Percentiles rank a stretch among this genome's conserved stretches.
phyloP scores from a whole-genome alignment of 2,113 vertebrate genomes.

The Brachirus orientalis region DNA sequence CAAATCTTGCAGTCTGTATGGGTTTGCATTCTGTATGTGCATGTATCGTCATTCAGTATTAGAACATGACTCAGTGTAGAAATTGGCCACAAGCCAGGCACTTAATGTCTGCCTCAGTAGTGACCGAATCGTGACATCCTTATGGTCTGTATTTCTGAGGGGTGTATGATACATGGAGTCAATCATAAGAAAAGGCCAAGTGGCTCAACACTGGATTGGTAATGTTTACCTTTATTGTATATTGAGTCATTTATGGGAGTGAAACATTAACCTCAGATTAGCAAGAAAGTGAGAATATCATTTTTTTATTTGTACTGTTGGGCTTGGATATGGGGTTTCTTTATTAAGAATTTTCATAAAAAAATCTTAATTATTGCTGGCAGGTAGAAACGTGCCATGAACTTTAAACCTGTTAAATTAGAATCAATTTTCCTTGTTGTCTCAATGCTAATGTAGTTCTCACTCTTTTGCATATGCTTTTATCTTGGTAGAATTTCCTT shows the following conservation, averaged over 20 bases:
- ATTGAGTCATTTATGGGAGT: conserved; percentile 36
- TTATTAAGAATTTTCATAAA: conserved; percentile 19
- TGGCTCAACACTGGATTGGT: conserved; percentile 73
- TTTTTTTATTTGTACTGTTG: conserved; percentile 40
- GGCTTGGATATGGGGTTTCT: conserved; percentile 24
- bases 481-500: conserved; percentile 40
- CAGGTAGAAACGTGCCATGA: conserved; percentile 53
- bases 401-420: conserved; percentile 23
- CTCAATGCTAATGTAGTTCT: conserved; percentile 35
- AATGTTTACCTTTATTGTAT: conserved; percentile 61
- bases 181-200: conserved; percentile 28
- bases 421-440: conserved; percentile 27
- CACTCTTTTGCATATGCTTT: conserved; percentile 59
- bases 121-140: background rate
- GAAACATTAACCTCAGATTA: conserved; percentile 49
- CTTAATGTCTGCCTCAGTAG: conserved; percentile 24
- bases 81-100: background rate
- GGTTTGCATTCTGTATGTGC: background rate
- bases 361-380: conserved; percentile 23
- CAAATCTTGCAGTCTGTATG: background rate
- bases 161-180: conserved; percentile 12
- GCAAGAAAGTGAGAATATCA: conserved; percentile 48
- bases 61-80: conserved; percentile 7
- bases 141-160: conserved; percentile 28
- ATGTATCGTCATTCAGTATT: background rate